Conservation (phyloP, 2,113 vertebrate genomes). For the Chinchilla lanigera region DNA sequence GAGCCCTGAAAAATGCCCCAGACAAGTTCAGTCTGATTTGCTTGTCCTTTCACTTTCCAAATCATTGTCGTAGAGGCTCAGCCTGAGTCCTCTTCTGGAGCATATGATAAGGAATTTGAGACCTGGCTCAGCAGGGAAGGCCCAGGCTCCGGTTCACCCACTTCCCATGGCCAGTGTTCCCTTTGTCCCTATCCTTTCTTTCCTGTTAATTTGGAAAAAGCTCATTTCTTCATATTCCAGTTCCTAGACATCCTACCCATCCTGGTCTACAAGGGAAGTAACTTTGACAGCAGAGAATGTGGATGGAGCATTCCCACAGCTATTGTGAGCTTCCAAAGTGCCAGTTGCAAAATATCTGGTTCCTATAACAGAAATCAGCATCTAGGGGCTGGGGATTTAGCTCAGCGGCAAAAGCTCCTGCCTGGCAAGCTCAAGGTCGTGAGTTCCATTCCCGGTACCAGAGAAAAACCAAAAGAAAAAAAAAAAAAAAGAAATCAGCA, state of each 20-base stretch:
- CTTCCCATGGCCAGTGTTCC: not conserved
- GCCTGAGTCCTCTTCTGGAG: not conserved
- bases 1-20: not conserved
- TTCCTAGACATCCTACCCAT: not conserved
- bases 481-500: constrained; percentile 28
- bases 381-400: no score
- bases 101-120: not conserved
- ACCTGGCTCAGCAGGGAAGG: not conserved
- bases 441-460: no score
- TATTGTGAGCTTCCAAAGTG: not conserved
- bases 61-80: not conserved
- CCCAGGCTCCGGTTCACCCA: not conserved
- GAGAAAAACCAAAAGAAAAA: no score
- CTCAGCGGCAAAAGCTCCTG: no score
- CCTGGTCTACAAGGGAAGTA: not conserved
- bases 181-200: not conserved
- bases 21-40: not conserved
- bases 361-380: not conserved
- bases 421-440: no score
- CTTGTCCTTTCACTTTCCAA: not conserved
- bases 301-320: not conserved
- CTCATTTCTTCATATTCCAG: not conserved
- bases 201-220: not conserved
- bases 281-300: not conserved
- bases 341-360: not conserved